phyloP scores from a whole-genome alignment of 2,888 invertebrate genomes.

The Thymelicus sylvestris region DNA sequence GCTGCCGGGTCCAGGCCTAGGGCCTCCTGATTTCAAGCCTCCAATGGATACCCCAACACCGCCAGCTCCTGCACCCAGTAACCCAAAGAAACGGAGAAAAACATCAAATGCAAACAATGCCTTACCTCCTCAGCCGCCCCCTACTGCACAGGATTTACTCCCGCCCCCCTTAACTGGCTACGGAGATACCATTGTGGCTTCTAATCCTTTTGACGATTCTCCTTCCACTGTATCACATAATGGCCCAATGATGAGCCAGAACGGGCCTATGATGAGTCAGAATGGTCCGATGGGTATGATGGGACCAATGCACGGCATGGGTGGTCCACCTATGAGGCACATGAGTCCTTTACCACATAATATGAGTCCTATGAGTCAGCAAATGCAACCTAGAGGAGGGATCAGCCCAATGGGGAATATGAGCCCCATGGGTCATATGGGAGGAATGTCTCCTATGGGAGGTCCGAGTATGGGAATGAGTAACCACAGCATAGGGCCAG shows the following conservation, averaged over 20 bases:
- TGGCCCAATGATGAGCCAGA: constrained; percentile 86
- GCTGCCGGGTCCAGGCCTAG: constrained; percentile 89
- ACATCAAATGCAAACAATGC: constrained; percentile 89
- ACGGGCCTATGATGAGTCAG: constrained; percentile 88
- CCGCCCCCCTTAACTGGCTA: constrained; percentile 95
- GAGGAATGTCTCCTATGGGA: constrained; percentile 89
- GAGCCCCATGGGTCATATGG: constrained; percentile 89
- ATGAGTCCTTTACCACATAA: constrained; percentile 86
- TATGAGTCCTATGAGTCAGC: constrained; percentile 87
- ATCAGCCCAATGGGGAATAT: constrained; percentile 89
- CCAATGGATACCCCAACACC: constrained; percentile 88
- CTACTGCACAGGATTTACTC: constrained; percentile 90
- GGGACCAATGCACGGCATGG: constrained; percentile 86
- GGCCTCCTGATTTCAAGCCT: constrained; percentile 89
- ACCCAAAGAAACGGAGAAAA: constrained; percentile 94
- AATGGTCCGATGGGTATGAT: constrained; percentile 88
- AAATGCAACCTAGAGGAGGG: constrained; percentile 86
- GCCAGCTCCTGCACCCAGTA: constrained; percentile 91
- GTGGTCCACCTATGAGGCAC: constrained; percentile 87
- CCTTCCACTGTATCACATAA: constrained; percentile 86
- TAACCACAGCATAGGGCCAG: constrained; percentile 86
- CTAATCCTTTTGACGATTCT: constrained; percentile 97
- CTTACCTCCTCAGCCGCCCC: constrained; percentile 87
- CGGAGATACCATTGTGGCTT: constrained; percentile 97
- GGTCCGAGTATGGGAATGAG: constrained; percentile 88